Base-by-base conservation (phyloP, 2,888 invertebrate species). In the Platycheirus rosarum region DNA sequence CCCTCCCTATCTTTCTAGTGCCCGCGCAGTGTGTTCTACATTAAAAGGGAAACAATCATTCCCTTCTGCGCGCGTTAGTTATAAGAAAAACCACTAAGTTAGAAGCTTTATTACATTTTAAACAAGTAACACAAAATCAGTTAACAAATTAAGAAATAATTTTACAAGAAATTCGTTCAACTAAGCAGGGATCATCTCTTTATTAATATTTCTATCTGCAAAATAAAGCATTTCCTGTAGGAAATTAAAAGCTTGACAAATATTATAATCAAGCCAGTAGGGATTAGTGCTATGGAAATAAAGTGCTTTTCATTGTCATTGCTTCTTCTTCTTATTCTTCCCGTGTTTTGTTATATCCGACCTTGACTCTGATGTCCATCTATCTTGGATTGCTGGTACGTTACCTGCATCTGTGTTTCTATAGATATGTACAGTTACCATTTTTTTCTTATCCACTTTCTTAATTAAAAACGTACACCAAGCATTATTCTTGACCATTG, bases 391-490 rank as follows among this genome's bases (percentile, higher is more conserved):
- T 57, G 35, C 13, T 42, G 8, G 37, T 69, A 40, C 11, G 4
- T 49, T 2, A 8, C 16, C 23, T 48, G 9, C 13, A 18, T 46
- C 13, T 48, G 1, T 23, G 1, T 16, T 37, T 29, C 2, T 13
- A 3, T 37, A 26, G 26, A 3, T 26, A 26, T 16, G 20, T 16
- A 8, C n/a, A 3, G 8, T 26, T 23, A n/a, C n/a, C n/a, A 6
- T 14, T 14, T 40, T 18, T 13, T 8, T n/a, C 46, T 62, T 60
- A 55, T 76, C 40, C 69, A 76, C 69, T 75, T 40, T 69, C 69
- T 69, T 76, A 76, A 76, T 76, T 76, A 76, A 76, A 76, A 76
- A 46, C 42, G 23, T 63, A 63, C 76, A 48, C 46, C 14, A 48
- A 29, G n/a, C 37, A 46, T 51, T 75, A 75, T 62, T 46, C 53